Evolutionary conservation across 2,797 vertebrate species (phyloP).

Genomic region (Sebastes cheni): DNA sequence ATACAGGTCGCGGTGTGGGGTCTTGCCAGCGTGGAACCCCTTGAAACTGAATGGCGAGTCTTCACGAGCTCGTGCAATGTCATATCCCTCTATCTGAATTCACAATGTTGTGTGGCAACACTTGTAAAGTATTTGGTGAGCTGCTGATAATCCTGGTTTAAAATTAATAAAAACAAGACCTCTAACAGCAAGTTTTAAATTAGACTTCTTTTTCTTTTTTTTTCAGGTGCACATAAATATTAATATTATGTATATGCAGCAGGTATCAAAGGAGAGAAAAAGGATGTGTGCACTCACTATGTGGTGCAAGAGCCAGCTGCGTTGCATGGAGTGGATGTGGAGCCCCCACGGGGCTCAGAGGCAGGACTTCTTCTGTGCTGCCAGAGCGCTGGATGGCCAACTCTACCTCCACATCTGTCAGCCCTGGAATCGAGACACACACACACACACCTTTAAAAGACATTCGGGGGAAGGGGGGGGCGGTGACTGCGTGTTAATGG

Average conservation of each 20-base stretch:
- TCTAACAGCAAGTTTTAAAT: constrained; percentile 1
- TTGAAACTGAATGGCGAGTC: constrained; percentile 46
- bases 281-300: constrained; percentile 84
- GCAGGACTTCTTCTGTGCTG: constrained; percentile 83
- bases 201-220: not conserved
- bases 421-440: constrained; percentile 81
- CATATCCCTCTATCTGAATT: constrained; percentile 32
- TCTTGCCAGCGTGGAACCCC: constrained; percentile 63
- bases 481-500: constrained; percentile 35
- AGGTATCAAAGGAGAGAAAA: constrained; percentile 4
- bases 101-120: constrained; percentile 1
- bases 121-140: not conserved
- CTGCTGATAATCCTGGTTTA: not conserved
- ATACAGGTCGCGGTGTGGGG: constrained; percentile 78
- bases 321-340: constrained; percentile 77
- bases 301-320: constrained; percentile 77
- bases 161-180: constrained; percentile 5
- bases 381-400: constrained; percentile 94
- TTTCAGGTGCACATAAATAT: not conserved
- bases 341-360: constrained; percentile 73
- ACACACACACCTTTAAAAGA: constrained; percentile 52
- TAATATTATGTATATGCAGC: not conserved
- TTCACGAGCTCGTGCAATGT: constrained; percentile 50
- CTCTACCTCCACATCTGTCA: constrained; percentile 96
- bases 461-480: not conserved